Evolutionary conservation across 2,113 vertebrate genomes (phyloP), one percentile per base, ranked within the genome.

Genomic region (Corynorhinus townsendii): DNA sequence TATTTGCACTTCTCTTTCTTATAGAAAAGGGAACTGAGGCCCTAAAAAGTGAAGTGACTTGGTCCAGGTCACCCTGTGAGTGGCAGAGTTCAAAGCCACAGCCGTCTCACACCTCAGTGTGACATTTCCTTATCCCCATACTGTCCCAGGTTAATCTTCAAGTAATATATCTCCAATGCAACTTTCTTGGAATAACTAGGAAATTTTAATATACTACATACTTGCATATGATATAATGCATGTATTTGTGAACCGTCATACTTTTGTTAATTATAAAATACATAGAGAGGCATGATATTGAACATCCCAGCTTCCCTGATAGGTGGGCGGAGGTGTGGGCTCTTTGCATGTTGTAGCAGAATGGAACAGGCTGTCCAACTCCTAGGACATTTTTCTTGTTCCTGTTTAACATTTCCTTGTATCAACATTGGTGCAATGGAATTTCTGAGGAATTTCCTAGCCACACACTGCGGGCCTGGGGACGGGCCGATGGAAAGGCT

Each of bases 391-490:
- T 94, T 95, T 91, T 83, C 43, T 92, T 92, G 76, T 86, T 64
- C 84, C 49, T 69, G 30, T 35, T 85, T 84, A 90, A 62, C 62
- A 90, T 73, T 80, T 92, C 79, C 17, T 16, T 91, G 28, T 26
- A 87, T 47, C 71, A 64, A 62, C 15, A 4, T 15, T 59, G 35
- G 77, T 90, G 47, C 28, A 43, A 85, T 26, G 1, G 76, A 77
- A 59, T 43, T 62, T 94, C 92, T 1, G 15, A 93, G 84, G 95
- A 95, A 89, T 91, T 96, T 95, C 77, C 83, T 69, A 91, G 66
- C 56, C 66, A 69, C 71, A 56, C 30, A 68, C 16, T 28, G 26
- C 59, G 82, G 93, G 26, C n/a, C 47, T 79, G 33, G 38, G 68
- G n/a, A n/a, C 69, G 64, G 64, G 52, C 33, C 71, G 73, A 88